Base-by-base conservation (phyloP, 2,888 invertebrate species). In the Cantharis lateralis region DNA sequence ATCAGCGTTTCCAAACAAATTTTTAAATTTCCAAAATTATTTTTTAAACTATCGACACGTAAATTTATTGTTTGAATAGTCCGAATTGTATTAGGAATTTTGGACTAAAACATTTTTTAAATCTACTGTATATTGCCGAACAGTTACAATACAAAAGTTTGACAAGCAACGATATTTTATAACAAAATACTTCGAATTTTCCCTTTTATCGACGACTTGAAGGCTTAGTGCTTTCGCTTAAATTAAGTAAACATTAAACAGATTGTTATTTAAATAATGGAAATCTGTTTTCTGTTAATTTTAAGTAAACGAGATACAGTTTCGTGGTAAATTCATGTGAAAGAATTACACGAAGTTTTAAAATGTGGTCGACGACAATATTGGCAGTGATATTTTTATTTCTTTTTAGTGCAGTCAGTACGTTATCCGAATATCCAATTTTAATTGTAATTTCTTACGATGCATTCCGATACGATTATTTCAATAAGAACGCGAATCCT, bases 381-480 rank as follows among this genome's bases (percentile, higher is more conserved):
- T 7, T 48, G 48, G 48, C 48, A n/a, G 48, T 9, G n/a, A n/a
- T 48, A 11, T 48, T 48, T n/a, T 48, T n/a, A 48, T 48, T 48
- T 48, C 48, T 78, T 24, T 71, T 83, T 20, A 80, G 78, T 72
- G 73, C 79, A 32, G 85, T 83, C 15, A 82, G 82, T 74, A 82
- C 85, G 13, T 78, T 86, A 66, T 87, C 89, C 0, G 81, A 85
- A 32, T 86, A 89, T 81, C 91, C 91, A 0, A 89, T 90, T 79
- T 82, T 92, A 70, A 86, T 94, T 48, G 86, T 94, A 13, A 89
- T 94, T 13, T 94, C 93, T 0, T 92, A 92, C 83, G 94, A 94
- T 88, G 94, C 92, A 16, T 94, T 94, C 84, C 89, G 93, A 78
- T 91, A 92, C 84, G 92, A 94, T 84, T 94, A 93, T 83, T 89